A percentile compares a stretch with the other conserved stretches of the same genome.
phyloP scores from a whole-genome alignment of 2,888 invertebrate species.

The Chydorus sphaericus region DNA sequence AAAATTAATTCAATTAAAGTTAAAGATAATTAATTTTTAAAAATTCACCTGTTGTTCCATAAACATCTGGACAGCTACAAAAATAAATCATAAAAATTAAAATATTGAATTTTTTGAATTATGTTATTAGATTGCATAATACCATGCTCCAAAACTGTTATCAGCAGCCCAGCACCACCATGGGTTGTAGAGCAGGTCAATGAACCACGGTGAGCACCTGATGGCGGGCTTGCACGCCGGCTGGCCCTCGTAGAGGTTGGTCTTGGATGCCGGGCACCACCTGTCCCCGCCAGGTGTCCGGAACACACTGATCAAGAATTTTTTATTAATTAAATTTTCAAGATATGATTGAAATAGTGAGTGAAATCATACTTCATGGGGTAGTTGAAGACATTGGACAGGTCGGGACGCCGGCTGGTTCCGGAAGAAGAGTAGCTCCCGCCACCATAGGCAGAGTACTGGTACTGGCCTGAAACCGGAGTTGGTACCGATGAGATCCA shows the following conservation, averaged over 20 bases:
- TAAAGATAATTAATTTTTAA: background rate
- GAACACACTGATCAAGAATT: too few relatives aligned
- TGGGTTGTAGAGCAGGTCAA: conserved; percentile 11
- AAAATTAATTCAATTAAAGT: too few relatives aligned
- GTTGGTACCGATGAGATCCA: background rate
- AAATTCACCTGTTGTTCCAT: conserved; percentile 8
- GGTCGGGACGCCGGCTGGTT: background rate
- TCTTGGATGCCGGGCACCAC: conserved; percentile 3
- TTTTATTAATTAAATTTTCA: background rate
- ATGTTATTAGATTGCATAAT: too few relatives aligned
- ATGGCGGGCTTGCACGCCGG: conserved; percentile 10
- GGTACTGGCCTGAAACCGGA: background rate
- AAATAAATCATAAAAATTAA: too few relatives aligned
- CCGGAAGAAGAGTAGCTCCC: too few relatives aligned
- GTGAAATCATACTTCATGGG: background rate
- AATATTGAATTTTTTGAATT: too few relatives aligned
- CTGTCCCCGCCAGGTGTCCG: conserved; percentile 10
- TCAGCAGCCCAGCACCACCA: conserved; percentile 13
- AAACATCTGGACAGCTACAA: conserved; percentile 12
- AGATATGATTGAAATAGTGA: background rate
- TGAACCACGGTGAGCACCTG: conserved; percentile 11
- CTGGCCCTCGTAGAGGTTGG: background rate
- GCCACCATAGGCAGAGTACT: background rate
- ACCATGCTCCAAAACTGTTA: conserved; percentile 9
- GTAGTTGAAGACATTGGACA: background rate